Percentiles rank a stretch among this genome's conserved stretches.
phyloP scores from a whole-genome alignment of 1,140 invertebrate species.

The Drosophila paulistorum region DNA sequence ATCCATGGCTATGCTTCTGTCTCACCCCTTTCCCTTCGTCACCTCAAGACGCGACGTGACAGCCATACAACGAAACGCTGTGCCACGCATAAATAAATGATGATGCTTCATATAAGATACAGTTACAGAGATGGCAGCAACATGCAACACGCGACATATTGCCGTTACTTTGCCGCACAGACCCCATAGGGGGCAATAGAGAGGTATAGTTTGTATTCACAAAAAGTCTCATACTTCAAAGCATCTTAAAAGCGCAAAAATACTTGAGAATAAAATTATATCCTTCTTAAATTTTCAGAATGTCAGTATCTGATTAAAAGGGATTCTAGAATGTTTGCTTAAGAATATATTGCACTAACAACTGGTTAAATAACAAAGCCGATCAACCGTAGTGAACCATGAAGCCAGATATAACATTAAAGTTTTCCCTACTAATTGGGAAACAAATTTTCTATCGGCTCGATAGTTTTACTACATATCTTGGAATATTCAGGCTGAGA shows the following conservation, averaged over 20 bases:
- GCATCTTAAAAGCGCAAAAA: not conserved
- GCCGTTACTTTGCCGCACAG: not conserved
- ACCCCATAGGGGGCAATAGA: not conserved
- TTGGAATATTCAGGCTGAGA: not conserved
- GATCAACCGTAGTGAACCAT: too few relatives aligned
- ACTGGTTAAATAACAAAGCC: too few relatives aligned
- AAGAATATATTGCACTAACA: too few relatives aligned
- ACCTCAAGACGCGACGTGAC: slow-evolving; percentile 11
- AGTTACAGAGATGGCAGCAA: not conserved
- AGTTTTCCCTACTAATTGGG: too few relatives aligned
- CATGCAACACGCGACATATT: slow-evolving; percentile 13
- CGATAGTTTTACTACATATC: not conserved
- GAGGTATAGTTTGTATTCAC: not conserved
- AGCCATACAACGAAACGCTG: slow-evolving; percentile 16
- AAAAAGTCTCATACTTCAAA: not conserved
- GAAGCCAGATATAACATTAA: too few relatives aligned
- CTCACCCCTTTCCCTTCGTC: not conserved
- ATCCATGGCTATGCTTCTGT: not conserved
- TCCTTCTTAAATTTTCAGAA: not conserved
- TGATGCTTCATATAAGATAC: slow-evolving; percentile 26
- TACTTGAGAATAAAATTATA: slow-evolving; percentile 1
- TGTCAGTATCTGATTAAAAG: too few relatives aligned
- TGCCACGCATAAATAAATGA: slow-evolving; percentile 35
- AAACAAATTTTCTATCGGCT: not conserved
- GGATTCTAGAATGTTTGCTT: too few relatives aligned